A percentile compares a stretch with the other conserved stretches of the same genome.
Evolutionary conservation across 2,888 invertebrate species (phyloP).

Genomic region (Lithosia quadra): DNA sequence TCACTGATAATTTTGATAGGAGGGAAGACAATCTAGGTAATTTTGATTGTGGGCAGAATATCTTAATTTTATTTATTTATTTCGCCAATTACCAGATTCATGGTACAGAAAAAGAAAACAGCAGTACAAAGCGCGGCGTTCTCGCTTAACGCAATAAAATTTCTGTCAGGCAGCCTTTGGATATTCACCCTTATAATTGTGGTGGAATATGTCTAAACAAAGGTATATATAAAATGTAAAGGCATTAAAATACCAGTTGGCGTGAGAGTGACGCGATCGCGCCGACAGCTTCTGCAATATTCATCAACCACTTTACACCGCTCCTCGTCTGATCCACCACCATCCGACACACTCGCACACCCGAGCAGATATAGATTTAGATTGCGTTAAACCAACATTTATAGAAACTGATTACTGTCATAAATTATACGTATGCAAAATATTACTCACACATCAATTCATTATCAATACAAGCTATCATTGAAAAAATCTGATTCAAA

Average conservation of each 20-base stretch:
- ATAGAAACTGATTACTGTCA: neutral
- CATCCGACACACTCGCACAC: constrained; percentile 33
- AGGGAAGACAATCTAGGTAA: neutral
- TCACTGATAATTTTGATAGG: neutral
- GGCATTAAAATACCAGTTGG: constrained; percentile 48
- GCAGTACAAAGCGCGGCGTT: too few species aligned
- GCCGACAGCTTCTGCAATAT: constrained; percentile 77
- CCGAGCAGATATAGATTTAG: neutral
- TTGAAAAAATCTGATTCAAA: neutral
- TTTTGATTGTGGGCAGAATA: neutral
- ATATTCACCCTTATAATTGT: constrained; percentile 17
- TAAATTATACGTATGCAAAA: neutral
- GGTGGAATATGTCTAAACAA: constrained; percentile 15
- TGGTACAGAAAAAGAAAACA: too few species aligned
- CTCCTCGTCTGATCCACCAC: constrained; percentile 55
- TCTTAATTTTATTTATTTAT: neutral
- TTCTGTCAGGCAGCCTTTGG: too few species aligned
- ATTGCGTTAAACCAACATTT: constrained; percentile 17
- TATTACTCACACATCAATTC: too few species aligned
- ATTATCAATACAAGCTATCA: too few species aligned
- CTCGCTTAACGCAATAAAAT: too few species aligned
- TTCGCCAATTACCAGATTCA: too few species aligned
- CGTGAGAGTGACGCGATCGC: constrained; percentile 46
- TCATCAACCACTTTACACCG: constrained; percentile 78
- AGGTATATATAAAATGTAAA: constrained; percentile 30